Evolutionary conservation across 2,888 invertebrate genomes (phyloP).

Genomic region (Diarsia dahlii): DNA sequence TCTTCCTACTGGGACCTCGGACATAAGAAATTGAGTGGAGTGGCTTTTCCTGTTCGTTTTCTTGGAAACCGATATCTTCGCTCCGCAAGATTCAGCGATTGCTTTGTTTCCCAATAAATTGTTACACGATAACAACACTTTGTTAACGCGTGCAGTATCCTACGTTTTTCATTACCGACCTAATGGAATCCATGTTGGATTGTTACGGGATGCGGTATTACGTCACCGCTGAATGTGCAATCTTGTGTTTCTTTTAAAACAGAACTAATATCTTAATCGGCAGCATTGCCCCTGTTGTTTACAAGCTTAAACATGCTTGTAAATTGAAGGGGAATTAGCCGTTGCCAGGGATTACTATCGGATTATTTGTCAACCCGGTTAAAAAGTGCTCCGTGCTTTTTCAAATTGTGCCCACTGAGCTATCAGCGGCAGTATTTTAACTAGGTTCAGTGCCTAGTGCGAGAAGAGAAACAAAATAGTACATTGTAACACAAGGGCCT

Average conservation of each 20-base stretch:
- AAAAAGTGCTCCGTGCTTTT: not conserved
- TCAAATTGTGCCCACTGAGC: not conserved
- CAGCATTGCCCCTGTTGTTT: not conserved
- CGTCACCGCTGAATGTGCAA: constrained; percentile 39
- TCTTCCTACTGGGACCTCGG: not conserved
- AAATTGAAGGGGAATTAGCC: not conserved
- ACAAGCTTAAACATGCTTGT: not conserved
- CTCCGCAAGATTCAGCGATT: constrained; percentile 31
- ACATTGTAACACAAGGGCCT: no score
- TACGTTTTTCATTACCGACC: constrained; percentile 42
- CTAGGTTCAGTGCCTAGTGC: not conserved
- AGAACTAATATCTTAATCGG: constrained; percentile 14
- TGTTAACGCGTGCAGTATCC: constrained; percentile 22
- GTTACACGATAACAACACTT: constrained; percentile 23
- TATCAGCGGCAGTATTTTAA: not conserved
- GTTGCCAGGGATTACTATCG: not conserved
- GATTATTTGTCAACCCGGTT: not conserved
- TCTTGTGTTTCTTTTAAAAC: constrained; percentile 41
- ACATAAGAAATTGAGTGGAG: constrained; percentile 9
- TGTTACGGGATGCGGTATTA: constrained; percentile 36
- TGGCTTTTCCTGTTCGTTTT: constrained; percentile 25
- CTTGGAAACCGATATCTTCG: constrained; percentile 6
- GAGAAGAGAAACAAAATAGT: not conserved
- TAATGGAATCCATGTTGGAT: constrained; percentile 32
- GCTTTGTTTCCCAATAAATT: constrained; percentile 40